A percentile compares a stretch with the other conserved stretches of the same genome.
Conservation (phyloP, 2,797 vertebrate species). For the Nasua narica region DNA sequence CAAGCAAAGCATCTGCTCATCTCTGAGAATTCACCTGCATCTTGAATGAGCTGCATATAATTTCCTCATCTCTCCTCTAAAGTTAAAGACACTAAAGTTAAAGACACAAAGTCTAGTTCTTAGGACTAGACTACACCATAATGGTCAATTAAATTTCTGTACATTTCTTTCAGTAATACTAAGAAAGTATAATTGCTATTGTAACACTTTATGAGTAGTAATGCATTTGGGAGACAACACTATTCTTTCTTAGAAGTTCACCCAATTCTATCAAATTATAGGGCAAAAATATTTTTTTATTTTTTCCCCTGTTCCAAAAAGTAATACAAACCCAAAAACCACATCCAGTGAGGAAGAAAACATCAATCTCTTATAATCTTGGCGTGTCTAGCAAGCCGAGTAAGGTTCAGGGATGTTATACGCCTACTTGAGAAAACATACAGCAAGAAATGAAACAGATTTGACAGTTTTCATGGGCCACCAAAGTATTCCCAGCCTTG, state of each 20-base stretch:
- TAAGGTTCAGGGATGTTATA: not conserved
- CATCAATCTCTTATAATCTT: not conserved
- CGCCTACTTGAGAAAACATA: not conserved
- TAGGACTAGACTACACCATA: not conserved
- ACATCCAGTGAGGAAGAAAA: not conserved
- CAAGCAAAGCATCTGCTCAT: not conserved
- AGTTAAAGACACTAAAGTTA: not conserved
- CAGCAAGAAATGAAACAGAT: not conserved
- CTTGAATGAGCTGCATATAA: not conserved
- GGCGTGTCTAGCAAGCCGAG: not conserved
- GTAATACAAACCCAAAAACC: not conserved
- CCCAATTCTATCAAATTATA: not conserved
- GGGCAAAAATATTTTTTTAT: not conserved
- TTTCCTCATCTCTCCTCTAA: not conserved
- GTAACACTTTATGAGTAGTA: not conserved
- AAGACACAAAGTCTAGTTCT: not conserved
- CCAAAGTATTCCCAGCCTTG: rapidly evolving
- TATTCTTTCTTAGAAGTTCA: constrained; percentile 25
- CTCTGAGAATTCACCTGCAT: not conserved
- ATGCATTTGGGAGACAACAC: not conserved
- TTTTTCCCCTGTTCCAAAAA: not conserved
- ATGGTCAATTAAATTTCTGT: not conserved
- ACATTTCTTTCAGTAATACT: not conserved
- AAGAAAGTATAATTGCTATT: not conserved
- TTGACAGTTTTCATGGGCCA: not conserved